Evolutionary conservation across 2,113 vertebrate species (phyloP), one percentile per base, ranked within the genome.

Genomic region (Eira barbara): DNA sequence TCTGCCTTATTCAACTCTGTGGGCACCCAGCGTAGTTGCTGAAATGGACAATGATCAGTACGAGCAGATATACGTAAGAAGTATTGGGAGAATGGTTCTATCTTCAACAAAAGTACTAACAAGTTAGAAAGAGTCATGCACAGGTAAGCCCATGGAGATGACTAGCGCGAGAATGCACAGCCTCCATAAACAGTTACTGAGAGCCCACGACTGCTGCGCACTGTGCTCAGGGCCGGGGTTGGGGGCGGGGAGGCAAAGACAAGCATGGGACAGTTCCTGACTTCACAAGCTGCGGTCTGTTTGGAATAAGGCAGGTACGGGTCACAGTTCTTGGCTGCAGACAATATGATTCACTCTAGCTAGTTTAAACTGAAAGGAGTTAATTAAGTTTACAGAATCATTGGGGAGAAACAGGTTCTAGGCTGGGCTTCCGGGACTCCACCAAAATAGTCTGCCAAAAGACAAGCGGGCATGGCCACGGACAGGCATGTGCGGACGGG

Each of bases 301-400:
- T 7, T 34, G 87, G 61, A 83, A 79, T 83, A 36, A 89, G 39
- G 21, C 17, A 6, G 29, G n/a, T 79, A 6, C 39, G 17, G 47
- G 79, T 49, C 92, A 74, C 61, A 39, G 55, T 31, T 84, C 95
- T 90, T 42, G n/a, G 47, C 1, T 80, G 52, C 47, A 47, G 83
- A 74, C 84, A 65, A 31, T 63, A 59, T 11, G 57, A 92, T 31
- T 52, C 73, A 61, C 55, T 88, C n/a, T 13, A 86, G 80, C 74
- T 69, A 7, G 25, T 82, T 96, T 45, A 83, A 96, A 82, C 21
- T 11, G 63, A 94, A 71, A 86, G 57, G 55, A 34, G 59, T 80
- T 94, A 39, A 83, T 90, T 74, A 92, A 71, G 31, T 69, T 96
- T 96, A 90, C 94, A 97, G 96, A 86, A 92, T 86, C 65, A 47